Percentiles rank a stretch among this genome's conserved stretches.
Evolutionary conservation across 2,113 vertebrate genomes (phyloP).

Genomic region (Heterotilapia buettikoferi): DNA sequence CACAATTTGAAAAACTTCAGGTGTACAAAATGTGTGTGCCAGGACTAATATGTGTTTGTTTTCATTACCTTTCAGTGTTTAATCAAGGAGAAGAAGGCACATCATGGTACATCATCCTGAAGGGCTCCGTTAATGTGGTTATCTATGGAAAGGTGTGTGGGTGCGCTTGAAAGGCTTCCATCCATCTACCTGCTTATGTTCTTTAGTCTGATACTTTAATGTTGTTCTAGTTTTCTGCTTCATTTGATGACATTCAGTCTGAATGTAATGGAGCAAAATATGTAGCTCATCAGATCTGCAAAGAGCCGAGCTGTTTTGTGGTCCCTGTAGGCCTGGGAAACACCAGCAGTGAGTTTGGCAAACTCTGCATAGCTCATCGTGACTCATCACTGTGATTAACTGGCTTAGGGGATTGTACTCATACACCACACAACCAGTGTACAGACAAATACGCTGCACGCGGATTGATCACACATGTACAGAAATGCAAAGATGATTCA

Average conservation of each 20-base stretch:
- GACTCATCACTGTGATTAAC: conserved; percentile 43
- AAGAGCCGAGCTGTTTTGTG: neutral
- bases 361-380: conserved; percentile 19
- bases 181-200: neutral
- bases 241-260: neutral
- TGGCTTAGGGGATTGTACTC: conserved; percentile 17
- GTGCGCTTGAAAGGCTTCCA: neutral
- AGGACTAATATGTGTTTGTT: neutral
- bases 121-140: conserved; percentile 97
- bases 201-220: neutral
- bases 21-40: neutral
- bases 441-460: neutral
- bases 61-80: conserved; percentile 81
- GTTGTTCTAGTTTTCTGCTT: neutral
- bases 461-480: neutral
- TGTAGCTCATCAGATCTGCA: neutral
- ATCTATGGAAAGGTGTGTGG: conserved; percentile 91
- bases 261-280: neutral
- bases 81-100: conserved; percentile 99
- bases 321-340: conserved; percentile 4
- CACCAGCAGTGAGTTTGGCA: conserved; percentile 33
- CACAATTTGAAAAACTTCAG: neutral
- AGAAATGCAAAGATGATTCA: neutral
- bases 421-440: neutral
- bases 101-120: conserved; percentile 99